phyloP scores from a whole-genome alignment of 2,888 invertebrate genomes.

The Cremastinae sp. region DNA sequence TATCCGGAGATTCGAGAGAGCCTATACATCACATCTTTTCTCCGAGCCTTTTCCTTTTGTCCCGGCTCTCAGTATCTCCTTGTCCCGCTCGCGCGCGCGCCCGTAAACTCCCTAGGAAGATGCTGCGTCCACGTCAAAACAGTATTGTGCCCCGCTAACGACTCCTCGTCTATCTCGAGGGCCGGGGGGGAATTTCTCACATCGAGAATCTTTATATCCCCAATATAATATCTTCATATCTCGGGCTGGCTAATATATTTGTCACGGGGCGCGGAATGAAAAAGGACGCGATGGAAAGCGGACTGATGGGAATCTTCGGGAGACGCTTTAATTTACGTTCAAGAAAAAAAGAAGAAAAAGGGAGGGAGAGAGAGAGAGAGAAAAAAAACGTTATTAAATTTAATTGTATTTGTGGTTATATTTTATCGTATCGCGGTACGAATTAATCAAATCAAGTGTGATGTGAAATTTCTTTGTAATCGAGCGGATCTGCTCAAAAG shows the following conservation, averaged over 20 bases:
- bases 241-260: constrained; percentile 40
- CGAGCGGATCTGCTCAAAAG: too few relatives aligned
- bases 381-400: too few relatives aligned
- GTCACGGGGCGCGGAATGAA: constrained; percentile 20
- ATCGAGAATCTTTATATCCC: constrained; percentile 3
- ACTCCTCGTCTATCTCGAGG: constrained; percentile 63
- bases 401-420: too few relatives aligned
- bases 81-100: constrained; percentile 17
- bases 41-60: constrained; percentile 56
- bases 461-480: too few relatives aligned
- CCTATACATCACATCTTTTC: constrained; percentile 45
- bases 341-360: too few relatives aligned
- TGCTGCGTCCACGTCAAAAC: constrained; percentile 74
- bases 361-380: too few relatives aligned
- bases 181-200: constrained; percentile 26
- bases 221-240: constrained; percentile 10
- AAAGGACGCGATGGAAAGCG: neutral
- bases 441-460: too few relatives aligned
- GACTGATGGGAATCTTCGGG: too few relatives aligned
- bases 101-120: constrained; percentile 63
- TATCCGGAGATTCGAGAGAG: constrained; percentile 40
- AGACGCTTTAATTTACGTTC: too few relatives aligned
- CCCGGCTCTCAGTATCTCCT: constrained; percentile 33
- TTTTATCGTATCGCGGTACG: too few relatives aligned
- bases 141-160: constrained; percentile 76